Conservation (phyloP, 2,888 invertebrate genomes). For the Bruchidius siliquastri region DNA sequence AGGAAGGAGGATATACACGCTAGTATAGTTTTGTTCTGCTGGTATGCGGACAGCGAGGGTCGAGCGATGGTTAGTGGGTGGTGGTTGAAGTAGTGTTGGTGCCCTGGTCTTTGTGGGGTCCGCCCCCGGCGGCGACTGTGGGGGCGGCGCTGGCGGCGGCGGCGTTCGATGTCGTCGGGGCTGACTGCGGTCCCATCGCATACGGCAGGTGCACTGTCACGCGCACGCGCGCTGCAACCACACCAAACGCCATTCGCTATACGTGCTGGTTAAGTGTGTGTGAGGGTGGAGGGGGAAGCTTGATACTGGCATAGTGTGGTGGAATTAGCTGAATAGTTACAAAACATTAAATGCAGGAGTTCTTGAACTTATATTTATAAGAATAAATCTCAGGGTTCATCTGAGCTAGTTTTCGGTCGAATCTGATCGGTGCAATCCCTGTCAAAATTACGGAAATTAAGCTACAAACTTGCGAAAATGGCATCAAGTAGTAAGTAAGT, state of each 20-base stretch:
- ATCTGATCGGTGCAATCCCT: no score
- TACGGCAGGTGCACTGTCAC: constrained; percentile 82
- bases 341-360: no score
- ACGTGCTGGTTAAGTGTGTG: neutral
- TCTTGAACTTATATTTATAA: no score
- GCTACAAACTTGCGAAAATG: no score
- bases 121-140: neutral
- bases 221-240: constrained; percentile 87
- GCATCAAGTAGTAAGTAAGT: no score
- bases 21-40: neutral
- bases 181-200: neutral
- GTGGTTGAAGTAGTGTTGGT: neutral
- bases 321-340: no score
- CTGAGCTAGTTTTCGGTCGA: no score
- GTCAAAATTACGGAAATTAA: no score
- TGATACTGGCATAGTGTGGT: no score
- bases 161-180: neutral
- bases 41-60: neutral
- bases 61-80: neutral
- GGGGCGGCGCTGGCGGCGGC: neutral
- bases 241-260: constrained; percentile 46
- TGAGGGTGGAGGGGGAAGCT: neutral
- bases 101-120: neutral
- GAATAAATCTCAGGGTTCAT: no score
- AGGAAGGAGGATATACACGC: neutral